Percentiles rank a stretch among this genome's conserved stretches.
Evolutionary conservation across 2,888 invertebrate species (phyloP).

Genomic region (Galerucella nymphaeae): DNA sequence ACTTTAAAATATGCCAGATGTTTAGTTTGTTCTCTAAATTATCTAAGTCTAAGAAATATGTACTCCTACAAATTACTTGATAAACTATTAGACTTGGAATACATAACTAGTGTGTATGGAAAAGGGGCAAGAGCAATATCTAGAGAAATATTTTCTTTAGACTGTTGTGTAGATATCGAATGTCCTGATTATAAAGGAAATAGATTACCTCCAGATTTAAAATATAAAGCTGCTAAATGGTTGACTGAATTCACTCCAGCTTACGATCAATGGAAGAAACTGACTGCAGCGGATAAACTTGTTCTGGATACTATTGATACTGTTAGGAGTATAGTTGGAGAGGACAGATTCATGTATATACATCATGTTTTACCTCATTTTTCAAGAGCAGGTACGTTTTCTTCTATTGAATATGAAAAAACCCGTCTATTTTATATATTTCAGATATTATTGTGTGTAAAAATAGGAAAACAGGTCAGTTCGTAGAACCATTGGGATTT

Average conservation of each 20-base stretch:
- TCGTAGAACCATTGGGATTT: slow-evolving; percentile 67
- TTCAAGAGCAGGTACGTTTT: slow-evolving; percentile 69
- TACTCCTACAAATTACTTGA: slow-evolving; percentile 72
- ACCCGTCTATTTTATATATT: not conserved
- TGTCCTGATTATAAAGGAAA: slow-evolving; percentile 70
- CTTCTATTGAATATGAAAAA: not conserved
- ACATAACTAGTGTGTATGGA: slow-evolving; percentile 69
- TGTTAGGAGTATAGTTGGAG: slow-evolving; percentile 66
- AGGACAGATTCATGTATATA: slow-evolving; percentile 65
- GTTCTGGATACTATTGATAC: slow-evolving; percentile 70
- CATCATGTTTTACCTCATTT: slow-evolving; percentile 78
- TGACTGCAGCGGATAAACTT: slow-evolving; percentile 70
- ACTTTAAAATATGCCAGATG: slow-evolving; percentile 70
- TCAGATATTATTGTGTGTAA: slow-evolving; percentile 60
- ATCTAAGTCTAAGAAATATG: slow-evolving; percentile 69
- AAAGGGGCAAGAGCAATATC: slow-evolving; percentile 52
- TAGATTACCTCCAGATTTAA: slow-evolving; percentile 66
- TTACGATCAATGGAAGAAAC: slow-evolving; percentile 66
- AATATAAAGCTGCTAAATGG: slow-evolving; percentile 70
- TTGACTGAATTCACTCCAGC: slow-evolving; percentile 71
- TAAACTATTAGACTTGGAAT: slow-evolving; percentile 69
- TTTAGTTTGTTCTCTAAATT: slow-evolving; percentile 72
- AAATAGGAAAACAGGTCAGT: slow-evolving; percentile 66
- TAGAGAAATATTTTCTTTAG: slow-evolving; percentile 73
- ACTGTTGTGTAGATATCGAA: slow-evolving; percentile 73